Evolutionary conservation across 2,113 vertebrate species (phyloP).

Genomic region (Ptychochromis oligacanthus): DNA sequence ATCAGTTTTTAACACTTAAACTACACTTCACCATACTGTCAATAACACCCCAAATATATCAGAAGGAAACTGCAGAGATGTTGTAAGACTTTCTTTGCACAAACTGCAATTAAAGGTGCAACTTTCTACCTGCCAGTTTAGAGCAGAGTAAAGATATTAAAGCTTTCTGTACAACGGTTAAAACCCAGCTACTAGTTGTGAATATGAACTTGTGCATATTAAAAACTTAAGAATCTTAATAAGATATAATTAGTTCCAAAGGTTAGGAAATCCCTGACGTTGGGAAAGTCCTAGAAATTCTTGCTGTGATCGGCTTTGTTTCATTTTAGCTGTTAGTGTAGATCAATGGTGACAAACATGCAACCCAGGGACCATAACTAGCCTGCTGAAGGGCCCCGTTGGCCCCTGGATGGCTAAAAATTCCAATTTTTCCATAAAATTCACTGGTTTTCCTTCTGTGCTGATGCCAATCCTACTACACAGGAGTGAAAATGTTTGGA

Average conservation of each 20-base stretch:
- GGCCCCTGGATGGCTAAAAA: neutral
- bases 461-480: neutral
- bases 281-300: neutral
- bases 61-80: neutral
- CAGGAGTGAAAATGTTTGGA: neutral
- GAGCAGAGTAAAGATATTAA: neutral
- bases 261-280: neutral
- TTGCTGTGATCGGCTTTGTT: neutral
- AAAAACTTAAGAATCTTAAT: neutral
- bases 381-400: neutral
- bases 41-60: neutral
- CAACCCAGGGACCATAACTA: neutral
- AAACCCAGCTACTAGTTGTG: neutral
- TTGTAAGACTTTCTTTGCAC: slow-evolving; percentile 1
- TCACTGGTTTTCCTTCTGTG: neutral
- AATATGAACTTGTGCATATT: neutral
- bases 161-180: neutral
- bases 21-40: neutral
- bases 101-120: neutral
- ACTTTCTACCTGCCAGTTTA: neutral
- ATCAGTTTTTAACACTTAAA: neutral
- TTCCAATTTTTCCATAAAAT: neutral
- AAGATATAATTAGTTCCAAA: neutral
- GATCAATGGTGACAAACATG: neutral
- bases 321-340: neutral